Conservation (phyloP, 64 coral and sea anemone genomes). For the Stylophora pistillata region DNA sequence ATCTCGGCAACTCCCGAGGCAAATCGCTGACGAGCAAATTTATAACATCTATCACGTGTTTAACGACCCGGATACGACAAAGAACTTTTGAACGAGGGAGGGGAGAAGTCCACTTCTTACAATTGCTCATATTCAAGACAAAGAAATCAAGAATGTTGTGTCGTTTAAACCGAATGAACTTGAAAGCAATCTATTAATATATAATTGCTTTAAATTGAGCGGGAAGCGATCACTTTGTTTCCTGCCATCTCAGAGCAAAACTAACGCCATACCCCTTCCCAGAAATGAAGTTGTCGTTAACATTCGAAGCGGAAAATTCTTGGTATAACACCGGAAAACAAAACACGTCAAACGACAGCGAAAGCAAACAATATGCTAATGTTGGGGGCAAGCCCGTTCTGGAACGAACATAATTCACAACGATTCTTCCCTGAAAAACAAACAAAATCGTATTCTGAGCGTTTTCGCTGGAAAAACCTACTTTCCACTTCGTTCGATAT, state of each 20-base stretch:
- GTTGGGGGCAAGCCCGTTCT: conserved; percentile 27
- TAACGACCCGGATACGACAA: conserved; percentile 24
- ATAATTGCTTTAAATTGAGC: conserved; percentile 4
- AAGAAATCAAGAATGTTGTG: background rate
- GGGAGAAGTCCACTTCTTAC: background rate
- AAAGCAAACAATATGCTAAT: background rate
- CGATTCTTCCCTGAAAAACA: background rate
- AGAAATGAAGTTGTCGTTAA: background rate
- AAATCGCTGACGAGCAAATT: background rate
- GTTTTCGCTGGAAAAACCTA: no score
- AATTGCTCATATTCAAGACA: background rate
- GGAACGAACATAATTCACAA: background rate
- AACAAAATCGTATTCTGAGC: background rate
- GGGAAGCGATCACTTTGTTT: conserved; percentile 3
- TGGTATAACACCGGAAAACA: background rate
- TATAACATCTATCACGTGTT: conserved; percentile 19
- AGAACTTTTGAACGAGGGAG: background rate
- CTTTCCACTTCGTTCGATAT: no score
- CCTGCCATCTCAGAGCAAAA: background rate
- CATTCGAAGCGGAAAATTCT: background rate
- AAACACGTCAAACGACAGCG: conserved; percentile 10
- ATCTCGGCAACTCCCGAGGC: background rate
- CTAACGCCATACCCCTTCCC: conserved; percentile 22
- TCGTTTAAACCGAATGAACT: background rate
- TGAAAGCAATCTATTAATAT: conserved; percentile 30